Evolutionary conservation across 2,113 vertebrate species (phyloP).

Genomic region (Neotragus moschatus): DNA sequence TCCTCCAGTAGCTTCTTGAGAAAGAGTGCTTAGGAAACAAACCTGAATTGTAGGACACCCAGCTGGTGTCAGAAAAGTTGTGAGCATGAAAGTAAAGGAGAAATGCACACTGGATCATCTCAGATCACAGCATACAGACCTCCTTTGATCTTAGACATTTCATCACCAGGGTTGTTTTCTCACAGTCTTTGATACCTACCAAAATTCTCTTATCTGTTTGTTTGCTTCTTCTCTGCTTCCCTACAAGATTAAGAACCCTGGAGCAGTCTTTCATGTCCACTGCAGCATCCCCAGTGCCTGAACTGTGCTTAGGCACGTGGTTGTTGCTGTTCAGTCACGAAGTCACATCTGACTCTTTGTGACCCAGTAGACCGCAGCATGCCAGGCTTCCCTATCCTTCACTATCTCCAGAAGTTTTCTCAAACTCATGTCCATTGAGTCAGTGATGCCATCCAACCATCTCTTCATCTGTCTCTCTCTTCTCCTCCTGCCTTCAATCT

Average conservation of each 20-base stretch:
- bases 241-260: neutral
- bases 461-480: neutral
- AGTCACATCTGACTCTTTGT: neutral
- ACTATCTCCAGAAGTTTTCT: neutral
- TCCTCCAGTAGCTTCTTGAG: neutral
- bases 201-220: neutral
- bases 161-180: neutral
- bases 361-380: neutral
- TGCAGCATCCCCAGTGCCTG: neutral
- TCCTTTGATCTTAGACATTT: neutral
- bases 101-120: neutral
- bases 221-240: neutral
- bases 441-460: neutral
- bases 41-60: neutral
- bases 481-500: neutral
- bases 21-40: neutral
- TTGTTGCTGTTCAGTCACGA: rapidly evolving
- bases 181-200: neutral
- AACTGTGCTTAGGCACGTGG: neutral
- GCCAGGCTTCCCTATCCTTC: neutral
- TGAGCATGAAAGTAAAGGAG: neutral
- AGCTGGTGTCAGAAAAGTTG: neutral
- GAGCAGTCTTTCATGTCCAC: neutral
- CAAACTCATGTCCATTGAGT: neutral
- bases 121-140: neutral